These are phyloP conservation scores for Apostichopus leukothele DNA, from an alignment of 53 echinoderm and acorn worm genomes.

Conservation along the genomic window DNA sequence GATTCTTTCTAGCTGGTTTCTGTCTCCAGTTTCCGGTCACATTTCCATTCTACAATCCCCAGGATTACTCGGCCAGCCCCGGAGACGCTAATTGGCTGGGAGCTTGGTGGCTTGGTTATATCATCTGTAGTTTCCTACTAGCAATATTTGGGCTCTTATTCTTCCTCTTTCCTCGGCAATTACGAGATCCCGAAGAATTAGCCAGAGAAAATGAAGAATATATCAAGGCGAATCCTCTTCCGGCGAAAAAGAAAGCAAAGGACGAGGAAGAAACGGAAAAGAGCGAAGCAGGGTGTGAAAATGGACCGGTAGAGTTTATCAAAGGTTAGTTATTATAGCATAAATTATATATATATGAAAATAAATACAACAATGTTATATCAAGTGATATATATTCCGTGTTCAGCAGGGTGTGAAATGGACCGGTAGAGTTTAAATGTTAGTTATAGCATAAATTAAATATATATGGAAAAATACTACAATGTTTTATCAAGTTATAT, in stretches of 20 bases:
- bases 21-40: slow-evolving; percentile 36
- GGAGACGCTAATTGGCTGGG: slow-evolving; percentile 41
- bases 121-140: slow-evolving; percentile 19
- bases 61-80: slow-evolving; percentile 21
- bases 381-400: no score
- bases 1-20: slow-evolving; percentile 41
- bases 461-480: no score
- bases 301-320: slow-evolving; percentile 12
- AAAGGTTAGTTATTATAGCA: slow-evolving; percentile 10
- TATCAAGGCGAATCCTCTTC: slow-evolving; percentile 4
- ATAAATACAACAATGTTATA: no score
- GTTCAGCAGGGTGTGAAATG: neutral
- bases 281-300: neutral
- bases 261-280: neutral
- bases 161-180: slow-evolving; percentile 22
- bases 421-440: slow-evolving; percentile 35
- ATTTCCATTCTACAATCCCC: slow-evolving; percentile 12
- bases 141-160: slow-evolving; percentile 15
- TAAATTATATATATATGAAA: neutral
- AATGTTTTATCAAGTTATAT: no score
- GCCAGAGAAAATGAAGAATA: slow-evolving; percentile 10
- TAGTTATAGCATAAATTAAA: neutral
- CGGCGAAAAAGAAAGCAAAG: neutral
- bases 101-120: slow-evolving; percentile 41
- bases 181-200: slow-evolving; percentile 29